These are phyloP conservation scores for Thaleichthys pacificus DNA, from an alignment of 2,797 vertebrate genomes.

Conservation along the genomic window DNA sequence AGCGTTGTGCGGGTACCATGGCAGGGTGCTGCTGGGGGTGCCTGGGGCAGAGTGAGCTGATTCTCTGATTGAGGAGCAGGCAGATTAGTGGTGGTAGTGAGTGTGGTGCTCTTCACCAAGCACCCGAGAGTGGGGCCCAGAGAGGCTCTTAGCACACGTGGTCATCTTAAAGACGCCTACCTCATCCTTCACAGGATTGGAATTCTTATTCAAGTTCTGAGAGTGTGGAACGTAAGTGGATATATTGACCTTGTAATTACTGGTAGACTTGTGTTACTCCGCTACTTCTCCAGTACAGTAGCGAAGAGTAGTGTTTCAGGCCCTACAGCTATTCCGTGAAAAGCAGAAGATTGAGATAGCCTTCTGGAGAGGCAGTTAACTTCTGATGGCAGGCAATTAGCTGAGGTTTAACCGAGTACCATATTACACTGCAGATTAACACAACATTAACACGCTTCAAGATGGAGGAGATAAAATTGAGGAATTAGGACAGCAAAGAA, in stretches of 20 bases:
- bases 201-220: neutral
- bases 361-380: constrained; percentile 33
- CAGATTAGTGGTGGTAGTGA: neutral
- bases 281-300: neutral
- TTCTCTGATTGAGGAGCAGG: neutral
- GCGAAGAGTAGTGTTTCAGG: neutral
- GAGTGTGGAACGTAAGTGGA: neutral
- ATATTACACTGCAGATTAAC: constrained; percentile 29
- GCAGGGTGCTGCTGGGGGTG: constrained; percentile 2
- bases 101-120: neutral
- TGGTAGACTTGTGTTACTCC: neutral
- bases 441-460: constrained; percentile 28
- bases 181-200: neutral
- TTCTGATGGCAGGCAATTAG: constrained; percentile 46
- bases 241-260: neutral
- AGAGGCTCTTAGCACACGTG: neutral
- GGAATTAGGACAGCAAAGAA: constrained; percentile 17
- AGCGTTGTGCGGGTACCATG: neutral
- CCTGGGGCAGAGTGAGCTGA: constrained; percentile 1
- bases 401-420: constrained; percentile 23
- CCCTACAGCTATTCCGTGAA: constrained; percentile 9
- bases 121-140: neutral
- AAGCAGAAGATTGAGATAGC: constrained; percentile 27
- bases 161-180: neutral
- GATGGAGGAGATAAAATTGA: constrained; percentile 37